Evolutionary conservation across 2,113 vertebrate species (phyloP), one percentile per base, ranked within the genome.

Genomic region (Agelaius phoeniceus): DNA sequence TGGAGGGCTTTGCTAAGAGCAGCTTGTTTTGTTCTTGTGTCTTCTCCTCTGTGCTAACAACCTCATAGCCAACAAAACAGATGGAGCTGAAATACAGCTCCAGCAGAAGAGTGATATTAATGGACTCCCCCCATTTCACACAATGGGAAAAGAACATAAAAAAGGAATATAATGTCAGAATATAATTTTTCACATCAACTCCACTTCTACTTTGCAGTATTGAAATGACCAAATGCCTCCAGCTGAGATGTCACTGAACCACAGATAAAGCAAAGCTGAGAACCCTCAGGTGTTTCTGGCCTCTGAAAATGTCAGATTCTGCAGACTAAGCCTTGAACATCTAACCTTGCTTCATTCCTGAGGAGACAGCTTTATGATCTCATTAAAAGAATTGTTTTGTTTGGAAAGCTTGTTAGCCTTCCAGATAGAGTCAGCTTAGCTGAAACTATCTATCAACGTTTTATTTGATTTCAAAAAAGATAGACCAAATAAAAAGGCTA

Each of bases 361-460:
- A 3, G 1, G 39, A 92, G 48, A 87, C 35, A 74, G 61, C 16
- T 94, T 91, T 87, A 87, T 61, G n/a, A 83, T 31, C 37, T 46
- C 63, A 57, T 62, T 84, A 63, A 44, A 84, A 63, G 17, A 48
- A 35, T 13, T 8, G 21, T 67, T 76, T 80, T 86, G 83, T 92
- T 93, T 80, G 26, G 67, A 94, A 84, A 89, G 35, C 48, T 77
- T 83, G 57, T 81, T 93, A 71, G 35, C 55, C 52, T 93, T 92
- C 73, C 41, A 72, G 88, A 78, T 41, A n/a, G 87, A 87, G 79
- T 26, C 76, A 72, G 24, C 48, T 61, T 77, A 78, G n/a, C 59
- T 90, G 57, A 44, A 91, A 83, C 72, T 28, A 39, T n/a, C 39
- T 46, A 57, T 83, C 55, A 76, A 87, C 54, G 19, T 69, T 85